A percentile compares a stretch with the other conserved stretches of the same genome.
Evolutionary conservation across 2,113 vertebrate genomes (phyloP).

Genomic region (Xiphorhynchus elegans): DNA sequence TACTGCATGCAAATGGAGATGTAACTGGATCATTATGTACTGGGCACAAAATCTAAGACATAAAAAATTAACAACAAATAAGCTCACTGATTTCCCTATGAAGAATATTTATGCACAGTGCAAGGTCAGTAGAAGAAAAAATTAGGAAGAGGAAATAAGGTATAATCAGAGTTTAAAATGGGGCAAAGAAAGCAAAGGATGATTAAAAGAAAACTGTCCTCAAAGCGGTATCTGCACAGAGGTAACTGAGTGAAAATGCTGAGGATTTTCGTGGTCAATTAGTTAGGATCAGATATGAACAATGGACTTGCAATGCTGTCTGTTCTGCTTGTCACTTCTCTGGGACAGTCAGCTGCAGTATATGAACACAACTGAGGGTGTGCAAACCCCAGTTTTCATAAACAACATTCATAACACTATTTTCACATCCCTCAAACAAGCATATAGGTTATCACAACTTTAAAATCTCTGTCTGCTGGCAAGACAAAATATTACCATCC

Average conservation of each 20-base stretch:
- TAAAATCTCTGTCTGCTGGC: slow-evolving; percentile 17
- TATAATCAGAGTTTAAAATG: background rate
- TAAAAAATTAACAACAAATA: slow-evolving; percentile 36
- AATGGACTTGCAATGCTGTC: background rate
- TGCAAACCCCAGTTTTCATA: slow-evolving; percentile 11
- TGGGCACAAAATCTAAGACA: background rate
- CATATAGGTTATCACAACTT: slow-evolving; percentile 29
- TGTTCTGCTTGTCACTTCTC: background rate
- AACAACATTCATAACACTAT: slow-evolving; percentile 51
- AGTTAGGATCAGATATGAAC: background rate
- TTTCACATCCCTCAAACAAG: slow-evolving; percentile 47
- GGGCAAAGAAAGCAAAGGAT: background rate
- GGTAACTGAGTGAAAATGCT: background rate
- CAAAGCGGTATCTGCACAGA: background rate
- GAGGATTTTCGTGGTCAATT: background rate
- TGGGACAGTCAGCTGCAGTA: background rate
- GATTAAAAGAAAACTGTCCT: background rate
- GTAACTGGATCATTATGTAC: slow-evolving; percentile 26
- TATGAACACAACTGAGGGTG: background rate
- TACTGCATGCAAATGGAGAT: background rate
- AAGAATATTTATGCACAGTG: background rate
- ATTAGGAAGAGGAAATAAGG: background rate
- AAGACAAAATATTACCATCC: slow-evolving; percentile 19
- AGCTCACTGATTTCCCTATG: background rate
- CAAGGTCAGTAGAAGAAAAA: background rate